Percentiles rank a stretch among this genome's conserved stretches.
These are phyloP conservation scores for Sylvilagus floridanus DNA, from an alignment of 2,797 vertebrate genomes.

Conservation along the genomic window DNA sequence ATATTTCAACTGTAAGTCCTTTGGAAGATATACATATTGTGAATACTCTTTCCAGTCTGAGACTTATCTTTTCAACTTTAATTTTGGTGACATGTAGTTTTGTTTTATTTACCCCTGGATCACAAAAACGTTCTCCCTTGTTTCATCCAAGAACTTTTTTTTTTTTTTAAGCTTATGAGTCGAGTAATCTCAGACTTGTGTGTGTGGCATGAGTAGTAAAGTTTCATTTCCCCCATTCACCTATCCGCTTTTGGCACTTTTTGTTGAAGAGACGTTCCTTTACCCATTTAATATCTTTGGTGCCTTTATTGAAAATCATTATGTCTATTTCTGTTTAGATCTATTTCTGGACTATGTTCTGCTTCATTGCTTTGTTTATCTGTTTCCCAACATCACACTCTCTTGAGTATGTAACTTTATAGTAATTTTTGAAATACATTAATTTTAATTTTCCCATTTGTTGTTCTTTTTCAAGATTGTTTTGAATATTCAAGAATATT, in stretches of 20 bases:
- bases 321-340: constrained; percentile 15
- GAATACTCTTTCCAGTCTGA: neutral
- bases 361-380: constrained; percentile 17
- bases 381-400: neutral
- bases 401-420: constrained; percentile 13
- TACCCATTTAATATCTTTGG: constrained; percentile 6
- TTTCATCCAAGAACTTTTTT: neutral
- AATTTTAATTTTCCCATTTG: neutral
- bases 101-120: neutral
- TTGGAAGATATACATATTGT: neutral
- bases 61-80: constrained; percentile 28
- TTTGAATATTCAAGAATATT: constrained; percentile 16
- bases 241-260: neutral
- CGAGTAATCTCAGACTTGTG: neutral
- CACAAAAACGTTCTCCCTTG: constrained; percentile 14
- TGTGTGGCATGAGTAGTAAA: constrained; percentile 12
- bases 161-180: neutral
- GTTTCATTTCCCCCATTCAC: neutral
- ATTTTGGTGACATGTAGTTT: constrained; percentile 27
- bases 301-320: constrained; percentile 27
- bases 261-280: constrained; percentile 25
- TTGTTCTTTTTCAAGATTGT: neutral
- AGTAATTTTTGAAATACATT: constrained; percentile 21
- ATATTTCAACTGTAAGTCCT: neutral
- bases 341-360: neutral